Conservation (phyloP, 1,140 invertebrate species). For the Heliconius hermathena region DNA sequence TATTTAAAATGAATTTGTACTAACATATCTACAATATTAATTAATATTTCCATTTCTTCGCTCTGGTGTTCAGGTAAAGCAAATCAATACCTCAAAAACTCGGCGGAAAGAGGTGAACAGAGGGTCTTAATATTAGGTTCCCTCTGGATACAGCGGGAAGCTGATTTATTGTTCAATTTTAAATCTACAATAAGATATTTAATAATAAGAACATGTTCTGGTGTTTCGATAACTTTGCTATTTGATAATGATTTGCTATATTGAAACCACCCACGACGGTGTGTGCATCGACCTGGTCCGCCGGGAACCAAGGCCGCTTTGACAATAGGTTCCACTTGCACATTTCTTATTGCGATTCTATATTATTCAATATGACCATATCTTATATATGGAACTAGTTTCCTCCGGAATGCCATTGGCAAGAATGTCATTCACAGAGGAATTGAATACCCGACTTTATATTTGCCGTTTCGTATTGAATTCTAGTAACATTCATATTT, state of each 20-base stretch:
- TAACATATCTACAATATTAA: not conserved
- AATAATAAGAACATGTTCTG: not conserved
- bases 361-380: constrained; percentile 72
- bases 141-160: too few relatives aligned
- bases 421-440: constrained; percentile 35
- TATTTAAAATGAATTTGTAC: too few relatives aligned
- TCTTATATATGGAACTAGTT: constrained; percentile 73
- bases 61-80: too few relatives aligned
- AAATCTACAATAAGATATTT: not conserved
- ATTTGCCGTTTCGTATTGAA: not conserved
- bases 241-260: not conserved
- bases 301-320: constrained; percentile 60
- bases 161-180: too few relatives aligned
- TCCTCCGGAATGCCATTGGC: constrained; percentile 59
- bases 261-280: constrained; percentile 51
- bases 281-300: constrained; percentile 46
- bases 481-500: not conserved
- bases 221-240: too few relatives aligned
- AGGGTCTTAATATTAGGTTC: too few relatives aligned
- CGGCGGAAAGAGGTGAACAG: too few relatives aligned
- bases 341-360: constrained; percentile 68
- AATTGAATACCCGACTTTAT: constrained; percentile 43
- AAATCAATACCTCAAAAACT: too few relatives aligned
- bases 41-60: too few relatives aligned
- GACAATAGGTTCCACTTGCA: constrained; percentile 64